Evolutionary conservation across 2,113 vertebrate genomes (phyloP).

Genomic region (Chlamydotis undulata): DNA sequence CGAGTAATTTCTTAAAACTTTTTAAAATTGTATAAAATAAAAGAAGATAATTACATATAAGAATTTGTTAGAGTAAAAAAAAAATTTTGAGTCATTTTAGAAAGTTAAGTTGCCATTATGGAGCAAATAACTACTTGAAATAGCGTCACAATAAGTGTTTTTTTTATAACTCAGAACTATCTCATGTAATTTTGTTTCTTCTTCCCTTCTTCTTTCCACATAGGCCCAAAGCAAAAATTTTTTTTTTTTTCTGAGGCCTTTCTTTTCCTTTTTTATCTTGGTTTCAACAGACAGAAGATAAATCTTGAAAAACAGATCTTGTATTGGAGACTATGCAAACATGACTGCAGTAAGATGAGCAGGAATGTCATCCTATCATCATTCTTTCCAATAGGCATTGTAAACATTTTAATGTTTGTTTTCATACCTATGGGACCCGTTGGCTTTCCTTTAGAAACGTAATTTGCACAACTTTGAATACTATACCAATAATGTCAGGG

Average conservation of each 20-base stretch:
- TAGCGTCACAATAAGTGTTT: background rate
- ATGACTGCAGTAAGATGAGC: background rate
- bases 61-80: background rate
- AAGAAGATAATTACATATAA: background rate
- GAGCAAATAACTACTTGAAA: background rate
- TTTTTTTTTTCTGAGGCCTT: background rate
- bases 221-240: background rate
- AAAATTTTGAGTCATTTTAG: background rate
- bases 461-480: conserved; percentile 5
- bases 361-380: background rate
- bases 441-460: background rate
- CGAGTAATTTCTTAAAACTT: background rate
- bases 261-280: background rate
- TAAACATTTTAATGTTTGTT: conserved; percentile 6
- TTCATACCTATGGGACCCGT: background rate
- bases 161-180: background rate
- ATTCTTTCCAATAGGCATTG: background rate
- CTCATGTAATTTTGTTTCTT: background rate
- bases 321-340: background rate
- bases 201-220: background rate
- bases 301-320: background rate
- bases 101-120: background rate
- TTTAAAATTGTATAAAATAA: background rate
- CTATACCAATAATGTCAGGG: background rate
- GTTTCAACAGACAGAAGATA: background rate